Conservation (phyloP, 2,888 invertebrate genomes). For the Callosobruchus maculatus region DNA sequence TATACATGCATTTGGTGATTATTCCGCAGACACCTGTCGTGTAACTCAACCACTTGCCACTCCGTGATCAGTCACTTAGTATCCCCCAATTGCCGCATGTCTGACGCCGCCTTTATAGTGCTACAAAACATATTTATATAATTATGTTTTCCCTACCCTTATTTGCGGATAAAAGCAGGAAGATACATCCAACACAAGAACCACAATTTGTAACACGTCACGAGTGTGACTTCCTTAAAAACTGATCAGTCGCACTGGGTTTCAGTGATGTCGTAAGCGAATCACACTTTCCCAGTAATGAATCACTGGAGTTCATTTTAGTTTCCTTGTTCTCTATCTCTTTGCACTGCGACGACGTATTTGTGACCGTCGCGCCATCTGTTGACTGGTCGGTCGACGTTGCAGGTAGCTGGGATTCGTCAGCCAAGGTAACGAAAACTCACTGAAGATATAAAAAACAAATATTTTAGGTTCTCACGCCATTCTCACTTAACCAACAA, state of each 20-base stretch:
- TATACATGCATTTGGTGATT: too few species aligned
- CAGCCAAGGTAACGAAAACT: conserved; percentile 46
- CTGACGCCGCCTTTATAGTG: too few species aligned
- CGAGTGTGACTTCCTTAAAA: not conserved
- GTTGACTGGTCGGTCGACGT: conserved; percentile 21
- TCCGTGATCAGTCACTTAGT: too few species aligned
- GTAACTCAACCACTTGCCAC: too few species aligned
- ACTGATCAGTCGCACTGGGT: not conserved
- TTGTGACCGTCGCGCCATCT: conserved; percentile 5
- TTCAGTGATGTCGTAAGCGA: not conserved
- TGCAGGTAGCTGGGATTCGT: conserved; percentile 29
- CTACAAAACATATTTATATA: too few species aligned
- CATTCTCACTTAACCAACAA: too few species aligned
- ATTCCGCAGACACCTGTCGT: too few species aligned
- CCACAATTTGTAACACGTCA: not conserved
- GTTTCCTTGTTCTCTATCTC: conserved; percentile 29
- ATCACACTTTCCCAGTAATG: not conserved
- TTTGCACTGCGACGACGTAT: conserved; percentile 20
- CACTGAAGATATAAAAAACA: conserved; percentile 41
- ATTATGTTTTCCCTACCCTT: too few species aligned
- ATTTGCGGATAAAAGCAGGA: too few species aligned
- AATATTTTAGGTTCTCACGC: too few species aligned
- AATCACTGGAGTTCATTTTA: conserved; percentile 13
- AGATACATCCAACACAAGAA: not conserved
- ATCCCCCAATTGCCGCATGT: too few species aligned